These are phyloP conservation scores for Drosophila histrio DNA, from an alignment of 2,888 invertebrate species.

Conservation along the genomic window DNA sequence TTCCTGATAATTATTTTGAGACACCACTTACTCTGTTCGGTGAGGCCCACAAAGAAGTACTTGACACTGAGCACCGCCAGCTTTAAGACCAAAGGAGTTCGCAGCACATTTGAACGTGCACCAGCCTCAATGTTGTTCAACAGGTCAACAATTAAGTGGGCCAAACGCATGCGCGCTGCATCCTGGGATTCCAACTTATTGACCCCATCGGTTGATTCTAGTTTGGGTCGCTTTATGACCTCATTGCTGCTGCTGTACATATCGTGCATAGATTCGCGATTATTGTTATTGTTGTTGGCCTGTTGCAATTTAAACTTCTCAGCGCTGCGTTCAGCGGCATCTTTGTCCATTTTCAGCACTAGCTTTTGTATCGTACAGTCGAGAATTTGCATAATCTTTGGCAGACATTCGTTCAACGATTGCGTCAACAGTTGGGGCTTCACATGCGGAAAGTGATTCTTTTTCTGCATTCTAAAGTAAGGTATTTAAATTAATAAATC, in stretches of 20 bases:
- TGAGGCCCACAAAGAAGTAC: conserved; percentile 91
- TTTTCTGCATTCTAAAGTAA: conserved; percentile 79
- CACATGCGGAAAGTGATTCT: conserved; percentile 69
- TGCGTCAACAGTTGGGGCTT: conserved; percentile 74
- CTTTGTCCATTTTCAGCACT: conserved; percentile 72
- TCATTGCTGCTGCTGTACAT: conserved; percentile 39
- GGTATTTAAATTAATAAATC: background rate
- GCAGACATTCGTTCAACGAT: conserved; percentile 81
- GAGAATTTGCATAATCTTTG: conserved; percentile 82
- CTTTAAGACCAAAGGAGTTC: conserved; percentile 87
- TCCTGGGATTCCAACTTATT: conserved; percentile 50
- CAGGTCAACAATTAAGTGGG: conserved; percentile 87
- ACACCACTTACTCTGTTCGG: conserved; percentile 86
- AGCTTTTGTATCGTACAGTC: conserved; percentile 80
- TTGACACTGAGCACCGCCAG: conserved; percentile 89
- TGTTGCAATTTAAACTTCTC: conserved; percentile 53
- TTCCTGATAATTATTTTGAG: no score
- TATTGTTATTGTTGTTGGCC: conserved; percentile 53
- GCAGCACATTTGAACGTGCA: conserved; percentile 86
- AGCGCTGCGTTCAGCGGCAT: conserved; percentile 50
- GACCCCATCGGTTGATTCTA: conserved; percentile 27
- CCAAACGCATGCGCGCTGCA: conserved; percentile 63
- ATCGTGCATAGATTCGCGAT: conserved; percentile 23
- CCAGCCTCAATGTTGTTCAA: conserved; percentile 88
- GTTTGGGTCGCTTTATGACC: conserved; percentile 46